Evolutionary conservation across 1,140 invertebrate species (phyloP).

Genomic region (Listronotus oregonensis): DNA sequence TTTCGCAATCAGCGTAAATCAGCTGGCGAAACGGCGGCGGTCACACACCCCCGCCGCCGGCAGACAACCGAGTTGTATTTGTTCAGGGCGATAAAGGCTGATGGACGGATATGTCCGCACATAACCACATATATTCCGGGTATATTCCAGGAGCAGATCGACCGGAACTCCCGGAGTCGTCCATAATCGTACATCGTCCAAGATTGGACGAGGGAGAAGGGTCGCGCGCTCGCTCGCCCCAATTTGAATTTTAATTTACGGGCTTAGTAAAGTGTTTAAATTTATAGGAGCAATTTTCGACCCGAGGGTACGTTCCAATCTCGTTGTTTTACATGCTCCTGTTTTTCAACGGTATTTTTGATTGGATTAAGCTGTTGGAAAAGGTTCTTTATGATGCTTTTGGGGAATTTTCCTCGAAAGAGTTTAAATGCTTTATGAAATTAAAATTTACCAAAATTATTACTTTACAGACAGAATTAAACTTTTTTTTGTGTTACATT

Average conservation of each 20-base stretch:
- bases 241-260: slow-evolving; percentile 58
- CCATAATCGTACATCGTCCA: slow-evolving; percentile 54
- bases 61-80: slow-evolving; percentile 54
- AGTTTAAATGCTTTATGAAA: background rate
- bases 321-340: slow-evolving; percentile 29
- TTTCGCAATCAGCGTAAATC: slow-evolving; percentile 38
- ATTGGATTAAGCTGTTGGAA: slow-evolving; percentile 37
- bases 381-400: slow-evolving; percentile 16
- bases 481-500: too few relatives aligned
- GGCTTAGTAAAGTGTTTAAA: slow-evolving; percentile 51
- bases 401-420: background rate
- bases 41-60: slow-evolving; percentile 12
- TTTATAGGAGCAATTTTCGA: slow-evolving; percentile 47
- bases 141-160: slow-evolving; percentile 44
- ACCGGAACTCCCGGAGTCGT: slow-evolving; percentile 49
- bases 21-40: slow-evolving; percentile 11
- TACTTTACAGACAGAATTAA: too few relatives aligned
- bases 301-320: slow-evolving; percentile 33
- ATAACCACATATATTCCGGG: slow-evolving; percentile 53
- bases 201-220: slow-evolving; percentile 49
- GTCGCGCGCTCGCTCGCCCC: slow-evolving; percentile 41
- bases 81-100: slow-evolving; percentile 56
- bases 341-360: slow-evolving; percentile 37
- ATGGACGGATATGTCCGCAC: slow-evolving; percentile 57
- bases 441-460: too few relatives aligned